A percentile compares a stretch with the other conserved stretches of the same genome.
These are phyloP conservation scores for Melanostoma mellinum DNA, from an alignment of 2,888 invertebrate species.

Conservation along the genomic window DNA sequence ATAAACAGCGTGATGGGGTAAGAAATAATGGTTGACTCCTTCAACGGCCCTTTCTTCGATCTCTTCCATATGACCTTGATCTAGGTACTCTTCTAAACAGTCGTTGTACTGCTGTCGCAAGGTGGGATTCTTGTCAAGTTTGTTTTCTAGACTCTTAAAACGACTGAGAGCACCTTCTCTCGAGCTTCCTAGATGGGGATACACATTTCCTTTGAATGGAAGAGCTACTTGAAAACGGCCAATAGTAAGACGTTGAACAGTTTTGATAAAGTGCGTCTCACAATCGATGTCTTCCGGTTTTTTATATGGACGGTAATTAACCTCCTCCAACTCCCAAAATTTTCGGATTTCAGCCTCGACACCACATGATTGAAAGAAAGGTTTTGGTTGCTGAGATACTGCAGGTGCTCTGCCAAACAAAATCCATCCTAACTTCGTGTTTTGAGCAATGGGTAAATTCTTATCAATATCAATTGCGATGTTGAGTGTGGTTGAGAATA, in stretches of 20 bases:
- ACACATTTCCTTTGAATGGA: conserved; percentile 2
- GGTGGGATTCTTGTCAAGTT: background rate
- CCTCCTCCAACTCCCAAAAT: background rate
- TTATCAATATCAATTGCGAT: background rate
- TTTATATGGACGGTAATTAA: background rate
- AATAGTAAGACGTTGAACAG: background rate
- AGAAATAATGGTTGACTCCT: background rate
- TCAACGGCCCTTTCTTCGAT: background rate
- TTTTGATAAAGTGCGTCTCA: background rate
- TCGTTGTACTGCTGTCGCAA: background rate
- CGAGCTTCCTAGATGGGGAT: background rate
- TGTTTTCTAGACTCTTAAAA: background rate
- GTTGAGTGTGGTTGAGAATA: background rate
- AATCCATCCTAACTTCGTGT: conserved; percentile 9
- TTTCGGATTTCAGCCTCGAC: background rate
- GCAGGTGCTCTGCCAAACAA: background rate
- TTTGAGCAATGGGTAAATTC: background rate
- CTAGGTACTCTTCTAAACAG: background rate
- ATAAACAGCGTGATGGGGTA: conserved; percentile 4
- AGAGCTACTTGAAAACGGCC: background rate
- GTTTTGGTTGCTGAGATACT: background rate
- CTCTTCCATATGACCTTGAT: conserved; percentile 4
- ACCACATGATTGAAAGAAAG: too few species aligned
- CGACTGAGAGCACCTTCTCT: background rate
- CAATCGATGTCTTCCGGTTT: background rate